Base-by-base conservation (phyloP, 1,140 invertebrate genomes). In the Ceratina calcarata region DNA sequence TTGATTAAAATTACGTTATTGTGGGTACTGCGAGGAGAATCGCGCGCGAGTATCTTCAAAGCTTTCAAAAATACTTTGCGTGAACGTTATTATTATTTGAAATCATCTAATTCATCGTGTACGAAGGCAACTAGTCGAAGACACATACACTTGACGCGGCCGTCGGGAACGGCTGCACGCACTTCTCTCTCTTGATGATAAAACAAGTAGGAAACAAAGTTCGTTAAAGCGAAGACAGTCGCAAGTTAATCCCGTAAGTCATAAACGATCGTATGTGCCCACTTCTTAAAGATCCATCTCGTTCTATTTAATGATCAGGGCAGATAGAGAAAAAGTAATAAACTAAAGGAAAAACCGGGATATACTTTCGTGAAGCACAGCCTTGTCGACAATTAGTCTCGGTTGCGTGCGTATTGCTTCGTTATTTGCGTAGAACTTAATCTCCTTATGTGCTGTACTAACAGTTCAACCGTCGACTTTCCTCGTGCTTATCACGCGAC, bases 91-190 rank as follows among this genome's bases (percentile, higher is more conserved):
- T 60, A 37, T 53, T 60, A 68, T 61, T 65, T 82, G 78, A 86
- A 81, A 71, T 45, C 68, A 81, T 80, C 80, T 84, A 88, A 78
- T 66, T 74, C 85, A 69, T 82, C 78, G 74, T 88, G 66, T 88
- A 87, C 85, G 76, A 91, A 91, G 90, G 89, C 89, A 90, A 89
- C 87, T 89, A 88, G 87, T 91, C 80, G 77, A 90, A 90, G 90
- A 88, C 89, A 90, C 87, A 74, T 89, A 84, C 78, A 82, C 82
- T 53, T 84, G 4, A 22, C 77, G 61, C 49, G n/a, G 24, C 66
- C 62, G 58, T 81, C 70, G 76, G 66, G 61, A 70, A 70, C 60
- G 18, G 20, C 6, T 45, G 78, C 53, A 45, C 60, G 24, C 67
- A 58, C 18, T 66, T 70, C 37, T 68, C 8, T n/a, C 61, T 61